Base-by-base conservation (phyloP, 2,888 invertebrate genomes). In the Barypeithes pellucidus region DNA sequence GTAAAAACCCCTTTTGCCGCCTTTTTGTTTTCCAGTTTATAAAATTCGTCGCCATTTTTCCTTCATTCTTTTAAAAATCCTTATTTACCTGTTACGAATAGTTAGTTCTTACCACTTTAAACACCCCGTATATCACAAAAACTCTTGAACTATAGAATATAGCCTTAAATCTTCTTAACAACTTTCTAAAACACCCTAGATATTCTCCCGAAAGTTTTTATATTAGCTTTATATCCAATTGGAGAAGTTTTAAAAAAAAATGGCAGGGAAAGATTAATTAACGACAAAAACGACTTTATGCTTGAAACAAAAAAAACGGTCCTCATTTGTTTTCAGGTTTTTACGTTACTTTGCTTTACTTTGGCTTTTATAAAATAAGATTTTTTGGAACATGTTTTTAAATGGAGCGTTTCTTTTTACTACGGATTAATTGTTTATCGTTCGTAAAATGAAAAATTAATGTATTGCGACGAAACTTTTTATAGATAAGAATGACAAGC, bases 251-350 rank as follows among this genome's bases (percentile, higher is more conserved):
- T n/a, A 14, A 43, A 16, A 8, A 43, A 43, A 43, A 43, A 16
- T 16, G 16, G 12, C n/a, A 43, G 43, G 2, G 20, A 20, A 24
- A 50, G 50, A 50, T 50, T 50, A 24, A 50, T 50, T 50, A 50
- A 12, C 7, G 22, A 4, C 12, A 11, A 50, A 50, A 50, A 22
- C 11, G n/a, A 50, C 50, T 50, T 50, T 50, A 20, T n/a, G 22
- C 24, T 12, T 20, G 18, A 8, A 11, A 20, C 43, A 20, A 50
- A 50, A 47, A 18, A 50, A 50, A 50, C 24, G 20, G 11, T 47
- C 47, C 47, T 24, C 50, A 47, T 47, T 47, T 47, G n/a, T 50
- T 50, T 50, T n/a, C 22, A 22, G 3, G 50, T 50, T 50, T 50
- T 54, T 54, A 9, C 22, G 16, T 33, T n/a, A 16, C 54, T 54